phyloP scores from a whole-genome alignment of 2,888 invertebrate genomes.

The Hirtodrosophila confusa region DNA sequence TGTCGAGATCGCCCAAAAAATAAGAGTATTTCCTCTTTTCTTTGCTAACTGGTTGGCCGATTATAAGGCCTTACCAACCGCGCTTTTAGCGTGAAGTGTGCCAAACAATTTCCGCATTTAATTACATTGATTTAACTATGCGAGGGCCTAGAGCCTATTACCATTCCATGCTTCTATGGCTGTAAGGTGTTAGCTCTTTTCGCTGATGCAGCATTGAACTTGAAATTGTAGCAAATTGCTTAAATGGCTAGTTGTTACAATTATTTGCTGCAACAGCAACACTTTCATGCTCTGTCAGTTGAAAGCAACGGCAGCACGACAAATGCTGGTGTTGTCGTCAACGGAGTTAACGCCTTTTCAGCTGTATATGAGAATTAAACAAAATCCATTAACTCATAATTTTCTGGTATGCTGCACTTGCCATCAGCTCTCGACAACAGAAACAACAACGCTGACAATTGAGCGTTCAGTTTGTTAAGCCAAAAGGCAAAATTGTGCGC shows the following conservation, averaged over 20 bases:
- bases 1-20: no score
- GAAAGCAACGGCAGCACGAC: slow-evolving; percentile 31
- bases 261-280: slow-evolving; percentile 50
- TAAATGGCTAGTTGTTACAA: slow-evolving; percentile 34
- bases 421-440: slow-evolving; percentile 22
- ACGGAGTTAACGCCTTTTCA: slow-evolving; percentile 50
- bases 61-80: not conserved
- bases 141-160: slow-evolving; percentile 8
- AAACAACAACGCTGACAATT: slow-evolving; percentile 46
- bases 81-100: slow-evolving; percentile 34
- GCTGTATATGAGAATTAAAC: slow-evolving; percentile 51
- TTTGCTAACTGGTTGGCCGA: no score
- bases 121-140: slow-evolving; percentile 51
- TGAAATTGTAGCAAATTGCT: slow-evolving; percentile 49
- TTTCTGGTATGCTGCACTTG: slow-evolving; percentile 72
- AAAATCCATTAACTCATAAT: slow-evolving; percentile 80
- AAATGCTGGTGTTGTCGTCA: slow-evolving; percentile 39
- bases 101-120: slow-evolving; percentile 65
- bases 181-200: not conserved
- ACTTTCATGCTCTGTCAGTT: slow-evolving; percentile 73
- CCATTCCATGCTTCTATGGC: slow-evolving; percentile 6
- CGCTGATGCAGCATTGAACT: slow-evolving; percentile 56
- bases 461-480: slow-evolving; percentile 79
- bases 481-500: slow-evolving; percentile 75
- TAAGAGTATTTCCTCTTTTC: slow-evolving; percentile 7